Evolutionary conservation across 2,113 vertebrate species (phyloP), one percentile per base, ranked within the genome.

Genomic region (Columba janthina): DNA sequence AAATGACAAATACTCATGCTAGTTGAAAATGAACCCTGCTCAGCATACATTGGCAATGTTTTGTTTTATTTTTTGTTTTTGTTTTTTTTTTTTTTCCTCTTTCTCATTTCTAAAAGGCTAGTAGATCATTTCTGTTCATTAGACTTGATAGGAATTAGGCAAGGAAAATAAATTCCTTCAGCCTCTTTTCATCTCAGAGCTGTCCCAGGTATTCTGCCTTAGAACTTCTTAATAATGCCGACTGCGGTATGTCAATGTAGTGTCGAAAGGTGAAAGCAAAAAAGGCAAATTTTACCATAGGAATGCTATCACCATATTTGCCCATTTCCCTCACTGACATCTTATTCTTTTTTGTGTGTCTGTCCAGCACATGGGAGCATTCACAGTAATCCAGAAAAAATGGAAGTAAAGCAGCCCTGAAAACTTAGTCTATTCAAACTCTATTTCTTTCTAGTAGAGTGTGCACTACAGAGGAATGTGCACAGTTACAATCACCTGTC

Each of bases 1-100:
- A 96, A 98, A 96, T 97, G 94, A 96, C 96, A 97, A 96, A 95
- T 92, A 88, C 78, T 96, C 91, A 90, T 93, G n/a, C 87, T 86
- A 92, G 91, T 53, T 94, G 88, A 96, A 97, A 96, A 95, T 76
- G 93, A 96, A 75, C 79, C 79, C 89, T 90, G 77, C 83, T 97
- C 71, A 71, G 82, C 56, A 95, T 76, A 93, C 69, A 66, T 64
- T 51, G 89, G 54, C 88, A 92, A 75, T 94, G 65, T 77, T 95
- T 97, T 96, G 58, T n/a, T n/a, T n/a, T n/a, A n/a, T n/a, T n/a
- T n/a, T n/a, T n/a, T n/a, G 74, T 79, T 95, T 94, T 40, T 40
- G 11, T 12, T 40, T 40, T 40, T 97, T 96, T 58, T 77, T 82
- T 95, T 94, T 95, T 85, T 46, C 28, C 29, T 62, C 61, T 93